Evolutionary conservation across 2,113 vertebrate species (phyloP).

Genomic region (Leptodactylus fuscus): DNA sequence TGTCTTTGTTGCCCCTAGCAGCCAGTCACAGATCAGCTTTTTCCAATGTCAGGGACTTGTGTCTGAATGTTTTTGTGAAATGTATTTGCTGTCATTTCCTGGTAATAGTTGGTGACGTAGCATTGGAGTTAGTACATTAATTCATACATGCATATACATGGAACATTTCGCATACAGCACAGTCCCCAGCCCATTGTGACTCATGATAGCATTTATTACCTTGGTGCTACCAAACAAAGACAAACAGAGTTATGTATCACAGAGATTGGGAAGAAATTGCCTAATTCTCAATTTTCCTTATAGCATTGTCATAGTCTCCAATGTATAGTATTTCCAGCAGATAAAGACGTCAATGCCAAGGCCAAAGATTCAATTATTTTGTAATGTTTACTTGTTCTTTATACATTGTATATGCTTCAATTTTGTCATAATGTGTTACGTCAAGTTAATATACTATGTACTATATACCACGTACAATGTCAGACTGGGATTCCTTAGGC

Average conservation of each 20-base stretch:
- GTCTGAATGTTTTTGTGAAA: no score
- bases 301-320: not conserved
- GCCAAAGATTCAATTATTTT: no score
- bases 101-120: not conserved
- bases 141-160: not conserved
- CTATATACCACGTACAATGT: no score
- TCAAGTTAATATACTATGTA: no score
- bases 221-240: not conserved
- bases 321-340: not conserved
- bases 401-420: no score
- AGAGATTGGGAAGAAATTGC: not conserved
- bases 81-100: no score
- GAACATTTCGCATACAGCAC: not conserved
- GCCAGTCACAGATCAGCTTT: no score
- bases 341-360: not conserved
- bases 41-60: no score
- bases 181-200: not conserved
- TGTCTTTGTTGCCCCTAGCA: no score
- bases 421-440: no score
- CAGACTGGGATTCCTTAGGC: no score
- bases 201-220: not conserved
- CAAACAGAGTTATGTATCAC: not conserved
- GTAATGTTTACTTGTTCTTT: no score
- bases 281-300: not conserved
- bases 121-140: not conserved